Evolutionary conservation across 2,888 invertebrate species (phyloP).

Genomic region (Tupiocoris notatus): DNA sequence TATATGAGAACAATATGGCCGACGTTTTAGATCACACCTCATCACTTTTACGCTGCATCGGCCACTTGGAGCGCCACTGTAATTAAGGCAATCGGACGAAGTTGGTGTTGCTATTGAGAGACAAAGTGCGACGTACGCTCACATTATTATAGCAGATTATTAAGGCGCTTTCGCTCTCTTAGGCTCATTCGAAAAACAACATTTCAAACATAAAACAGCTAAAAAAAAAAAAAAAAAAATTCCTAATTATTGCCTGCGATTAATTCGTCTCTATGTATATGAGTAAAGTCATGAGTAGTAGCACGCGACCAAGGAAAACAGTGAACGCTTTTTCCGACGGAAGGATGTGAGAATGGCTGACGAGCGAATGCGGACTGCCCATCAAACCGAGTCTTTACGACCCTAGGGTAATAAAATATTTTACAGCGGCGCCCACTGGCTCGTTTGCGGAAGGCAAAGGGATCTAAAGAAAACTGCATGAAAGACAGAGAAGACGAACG

Average conservation of each 20-base stretch:
- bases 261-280: too few species aligned
- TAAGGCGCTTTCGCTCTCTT: too few species aligned
- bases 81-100: too few species aligned
- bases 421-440: conserved; percentile 5
- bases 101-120: too few species aligned
- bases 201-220: not conserved
- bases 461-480: not conserved
- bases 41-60: too few species aligned
- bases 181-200: too few species aligned
- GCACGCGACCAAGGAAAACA: conserved; percentile 18
- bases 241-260: too few species aligned
- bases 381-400: conserved; percentile 27
- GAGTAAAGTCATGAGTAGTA: not conserved
- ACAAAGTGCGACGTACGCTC: too few species aligned
- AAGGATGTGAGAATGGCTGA: conserved; percentile 32
- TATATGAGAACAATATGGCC: too few species aligned
- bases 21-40: too few species aligned
- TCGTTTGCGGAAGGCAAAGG: not conserved
- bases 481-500: not conserved
- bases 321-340: conserved; percentile 1
- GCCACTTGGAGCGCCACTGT: too few species aligned
- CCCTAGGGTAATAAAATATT: conserved; percentile 26
- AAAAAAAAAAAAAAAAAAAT: not conserved
- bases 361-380: conserved; percentile 27
- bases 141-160: too few species aligned